Base-by-base conservation (phyloP, 2,113 vertebrate species). In the Pelodiscus sinensis region DNA sequence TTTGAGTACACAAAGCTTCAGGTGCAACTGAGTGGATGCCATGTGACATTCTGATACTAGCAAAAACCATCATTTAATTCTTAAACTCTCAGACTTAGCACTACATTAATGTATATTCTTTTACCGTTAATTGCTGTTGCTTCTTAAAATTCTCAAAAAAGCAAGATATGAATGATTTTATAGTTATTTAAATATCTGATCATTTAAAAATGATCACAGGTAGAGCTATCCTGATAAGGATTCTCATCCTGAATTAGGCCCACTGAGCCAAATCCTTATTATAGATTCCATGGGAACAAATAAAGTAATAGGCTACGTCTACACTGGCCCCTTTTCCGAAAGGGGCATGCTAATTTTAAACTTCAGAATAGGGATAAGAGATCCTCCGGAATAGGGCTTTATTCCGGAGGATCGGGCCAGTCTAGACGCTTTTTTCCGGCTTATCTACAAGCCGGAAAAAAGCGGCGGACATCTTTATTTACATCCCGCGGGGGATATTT, bases 21-120 rank as follows among this genome's bases (percentile, higher is more conserved):
- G 96, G 94, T 77, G 90, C 57, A 95, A 86, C 2, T 94, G 91
- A 97, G 94, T 86, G 94, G 85, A 82, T 87, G 21, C 84, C 95
- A 86, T 82, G 94, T 92, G 88, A 92, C 95, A 92, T 92, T 95
- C 94, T 91, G 81, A 91, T 77, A 90, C 84, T 51, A 96, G 92
- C 87, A 94, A 81, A 92, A 95, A 94, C 81, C 85, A 90, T 84
- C 60, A 88, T 92, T 96, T 94, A 88, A 93, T 92, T 94, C 85
- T 94, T 57, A 93, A 96, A 86, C 92, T 90, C 92, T 95, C 80
- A 92, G 94, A 9, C 91, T 91, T 27, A 96, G 78, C n/a, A 87
- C 51, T 60, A 73, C 9, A 80, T 82, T 79, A 91, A 77, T 82
- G n/a, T 57, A 82, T 27, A 4, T 79, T 85, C 83, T 92, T 81